phyloP scores from a whole-genome alignment of 2,113 vertebrate species.

The Fulmarus glacialis region DNA sequence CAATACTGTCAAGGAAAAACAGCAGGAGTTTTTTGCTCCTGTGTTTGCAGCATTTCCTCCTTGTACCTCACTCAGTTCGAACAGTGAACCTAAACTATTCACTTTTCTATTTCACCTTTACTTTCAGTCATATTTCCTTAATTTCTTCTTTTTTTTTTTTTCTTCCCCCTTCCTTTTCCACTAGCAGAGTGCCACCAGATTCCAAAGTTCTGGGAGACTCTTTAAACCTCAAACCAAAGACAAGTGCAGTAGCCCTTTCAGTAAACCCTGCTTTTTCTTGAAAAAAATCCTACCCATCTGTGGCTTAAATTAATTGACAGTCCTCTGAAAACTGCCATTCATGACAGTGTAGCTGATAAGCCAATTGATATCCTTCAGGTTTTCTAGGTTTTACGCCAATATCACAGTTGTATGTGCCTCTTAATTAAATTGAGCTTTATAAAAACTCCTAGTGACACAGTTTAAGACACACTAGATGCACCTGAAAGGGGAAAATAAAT shows the following conservation, averaged over 20 bases:
- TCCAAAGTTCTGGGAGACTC: neutral
- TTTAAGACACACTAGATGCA: neutral
- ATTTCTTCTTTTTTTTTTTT: neutral
- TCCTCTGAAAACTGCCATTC: neutral
- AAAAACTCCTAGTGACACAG: neutral
- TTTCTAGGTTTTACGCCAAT: neutral
- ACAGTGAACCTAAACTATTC: neutral
- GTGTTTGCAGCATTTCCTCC: neutral
- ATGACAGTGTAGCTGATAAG: neutral
- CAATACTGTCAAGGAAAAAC: neutral
- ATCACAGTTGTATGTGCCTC: neutral
- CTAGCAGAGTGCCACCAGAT: neutral
- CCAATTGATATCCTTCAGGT: neutral
- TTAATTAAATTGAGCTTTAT: neutral
- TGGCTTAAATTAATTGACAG: neutral
- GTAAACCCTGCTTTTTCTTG: neutral
- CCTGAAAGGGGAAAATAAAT: neutral
- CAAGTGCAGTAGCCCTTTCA: neutral
- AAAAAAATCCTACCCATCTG: neutral
- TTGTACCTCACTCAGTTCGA: neutral
- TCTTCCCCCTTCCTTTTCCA: neutral
- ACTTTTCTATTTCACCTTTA: neutral
- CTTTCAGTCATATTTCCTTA: neutral
- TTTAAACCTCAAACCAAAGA: neutral
- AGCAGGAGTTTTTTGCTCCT: neutral